Base-by-base conservation (phyloP, 1,140 invertebrate species). In the Streblospio benedicti region DNA sequence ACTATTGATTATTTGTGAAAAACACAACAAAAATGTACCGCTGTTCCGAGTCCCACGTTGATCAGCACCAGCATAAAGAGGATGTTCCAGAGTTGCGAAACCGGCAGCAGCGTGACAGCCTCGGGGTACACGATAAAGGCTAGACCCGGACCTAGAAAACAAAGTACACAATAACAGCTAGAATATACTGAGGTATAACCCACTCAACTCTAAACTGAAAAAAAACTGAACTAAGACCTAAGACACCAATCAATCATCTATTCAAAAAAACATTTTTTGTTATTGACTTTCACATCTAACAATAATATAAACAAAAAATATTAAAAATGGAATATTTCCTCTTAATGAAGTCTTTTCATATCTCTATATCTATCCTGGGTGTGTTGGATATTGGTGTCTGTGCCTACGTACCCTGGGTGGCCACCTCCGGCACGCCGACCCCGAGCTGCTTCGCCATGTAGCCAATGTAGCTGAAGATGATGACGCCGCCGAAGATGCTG, bases 391-490 rank as follows among this genome's bases (percentile, higher is more conserved):
- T 38, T 38, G n/a, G n/a, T n/a, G n/a, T 38, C 61, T 91, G 84
- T 5, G 5, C 4, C 23, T 3, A 53, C 61, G 73, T 81, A 89
- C 89, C 93, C 75, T 91, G 94, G 57, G 87, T 87, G 30, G 91
- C 93, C 0, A 97, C 95, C 75, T 97, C 90, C 41, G 85, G 86
- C 0, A 98, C 90, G 0, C 88, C 86, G 69, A 88, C 85, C 66
- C 91, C 86, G 70, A 95, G 89, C 67, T 70, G 76, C 44, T 81
- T 67, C 0, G 95, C 93, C 93, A 99, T 97, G 76, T 94, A 98
- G 2, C 96, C 96, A 53, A 99, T 89, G 3, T 98, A 93, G 0
- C 93, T 95, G 79, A 99, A 99, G 68, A 99, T 97, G 4, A 97
- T 95, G 71, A 98, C 93, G 9, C 95, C 96, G 62, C 94, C 93